Base-by-base conservation (phyloP, 2,797 vertebrate species). In the Austrolebias charrua region DNA sequence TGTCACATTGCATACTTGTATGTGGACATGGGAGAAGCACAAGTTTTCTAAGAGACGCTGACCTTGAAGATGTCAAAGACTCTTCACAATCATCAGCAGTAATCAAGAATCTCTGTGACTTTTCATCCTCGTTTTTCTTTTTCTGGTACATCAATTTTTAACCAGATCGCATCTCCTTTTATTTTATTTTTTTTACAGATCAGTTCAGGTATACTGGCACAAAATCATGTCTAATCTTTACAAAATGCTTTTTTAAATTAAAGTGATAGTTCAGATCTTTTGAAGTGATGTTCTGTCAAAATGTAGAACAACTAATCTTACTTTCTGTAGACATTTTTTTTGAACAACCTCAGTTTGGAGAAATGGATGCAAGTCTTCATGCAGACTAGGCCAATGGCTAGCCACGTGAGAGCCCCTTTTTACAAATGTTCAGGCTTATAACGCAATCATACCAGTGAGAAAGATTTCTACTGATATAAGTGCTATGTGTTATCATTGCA, bases 71-170 rank as follows among this genome's bases (percentile, higher is more conserved):
- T 69, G 55, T 63, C 20, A 52, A 55, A 51, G 33, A 60, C 64
- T 59, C 31, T 66, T 64, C 49, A 40, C 38, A 12, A 40, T 40
- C 38, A 13, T 13, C 8, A 38, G 38, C 10, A 55, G 65, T 60
- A 77, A 84, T 84, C 71, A 55, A 64, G 38, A 44, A 33, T 66
- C 73, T 76, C 48, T 61, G 14, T 71, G 55, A 56, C 53, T 45
- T 55, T 38, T 65, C 45, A 40, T 50, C 29, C 44, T 15, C 5
- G 16, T 38, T 65, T 60, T 40, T 33, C 51, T 4, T 33, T 20
- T 60, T 58, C 57, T 74, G 33, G 43, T 47, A 0, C 20, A 15
- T 72, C 50, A 29, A 64, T 71, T 48, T 29, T 46, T 71, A 71
- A 50, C 50, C 35, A 28, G 59, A 81, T 61, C 46, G 14, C 42